Evolutionary conservation across 1,140 invertebrate species (phyloP), one percentile per base, ranked within the genome.

Genomic region (Charaxes varanes): DNA sequence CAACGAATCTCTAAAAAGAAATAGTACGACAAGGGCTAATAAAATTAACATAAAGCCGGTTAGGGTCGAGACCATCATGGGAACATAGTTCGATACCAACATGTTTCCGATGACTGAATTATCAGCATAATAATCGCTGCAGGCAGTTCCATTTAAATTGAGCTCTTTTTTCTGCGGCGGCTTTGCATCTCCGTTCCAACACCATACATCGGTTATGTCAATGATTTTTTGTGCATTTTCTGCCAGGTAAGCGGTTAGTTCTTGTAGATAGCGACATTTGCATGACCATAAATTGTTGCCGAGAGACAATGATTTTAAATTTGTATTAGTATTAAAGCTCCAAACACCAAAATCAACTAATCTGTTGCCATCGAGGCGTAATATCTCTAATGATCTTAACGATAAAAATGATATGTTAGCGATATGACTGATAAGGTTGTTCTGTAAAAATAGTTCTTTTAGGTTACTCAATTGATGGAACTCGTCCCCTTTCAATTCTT

Each of bases 241-340:
- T 4, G 89, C 89, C 18, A 96, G 88, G 89, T 94, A 97, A 16
- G 90, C 87, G 22, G 93, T 93, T 37, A 96, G 86, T 38, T 93
- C 91, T 70, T 95, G 93, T 26, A 96, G 85, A 72, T 95, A 97
- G 63, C 93, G 91, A 80, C 95, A 97, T 30, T 93, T 91, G 65
- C 95, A 97, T 15, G 91, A 93, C 94, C 94, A 97, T 2, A 88
- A 88, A 70, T 97, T 97, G 34, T 90, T 88, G 0, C 91, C 91
- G 4, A 97, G 80, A 1, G 89, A 89, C 6, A 96, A 69, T 45
- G 92, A 88, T 21, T 86, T 87, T 37, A 97, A 78, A 21, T 89
- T 87, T 4, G 87, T 85, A 70, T 94, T 94, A 18, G 90, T 80
- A 33, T 79, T 84, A 33, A 96, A 87, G 59, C 92, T 92, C 94